Evolutionary conservation across 2,888 invertebrate species (phyloP).

Genomic region (Ecdyonurus torrentis): DNA sequence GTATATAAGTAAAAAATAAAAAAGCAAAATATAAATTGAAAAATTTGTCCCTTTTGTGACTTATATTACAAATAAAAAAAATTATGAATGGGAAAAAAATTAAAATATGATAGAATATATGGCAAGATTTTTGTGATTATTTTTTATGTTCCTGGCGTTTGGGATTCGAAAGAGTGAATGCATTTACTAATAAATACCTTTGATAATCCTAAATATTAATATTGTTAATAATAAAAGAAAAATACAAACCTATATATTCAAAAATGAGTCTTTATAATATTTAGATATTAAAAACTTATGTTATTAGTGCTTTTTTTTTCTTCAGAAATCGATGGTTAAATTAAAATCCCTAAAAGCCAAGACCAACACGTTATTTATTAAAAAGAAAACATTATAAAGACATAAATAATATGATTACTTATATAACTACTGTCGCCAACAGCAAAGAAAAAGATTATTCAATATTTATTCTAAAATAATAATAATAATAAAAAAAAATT

Average conservation of each 20-base stretch:
- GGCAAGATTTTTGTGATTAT: constrained; percentile 6
- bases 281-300: neutral
- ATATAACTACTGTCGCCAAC: constrained; percentile 12
- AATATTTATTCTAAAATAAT: too few species aligned
- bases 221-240: neutral
- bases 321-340: neutral
- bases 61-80: neutral
- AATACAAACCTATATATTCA: too few species aligned
- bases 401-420: too few species aligned
- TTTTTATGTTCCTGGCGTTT: constrained; percentile 11
- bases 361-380: constrained; percentile 7
- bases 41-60: neutral
- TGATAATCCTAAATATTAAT: constrained; percentile 7
- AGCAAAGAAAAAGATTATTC: constrained; percentile 14
- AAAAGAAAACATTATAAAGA: too few species aligned
- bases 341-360: neutral
- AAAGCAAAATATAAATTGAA: neutral
- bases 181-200: constrained; percentile 9
- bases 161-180: constrained; percentile 9
- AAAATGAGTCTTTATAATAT: too few species aligned
- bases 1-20: constrained; percentile 2
- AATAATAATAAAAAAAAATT: too few species aligned
- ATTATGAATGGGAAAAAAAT: neutral
- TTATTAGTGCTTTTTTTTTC: neutral
- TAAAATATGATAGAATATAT: neutral